Evolutionary conservation across 1,140 invertebrate species (phyloP), one percentile per base, ranked within the genome.

Genomic region (Hestina assimilis): DNA sequence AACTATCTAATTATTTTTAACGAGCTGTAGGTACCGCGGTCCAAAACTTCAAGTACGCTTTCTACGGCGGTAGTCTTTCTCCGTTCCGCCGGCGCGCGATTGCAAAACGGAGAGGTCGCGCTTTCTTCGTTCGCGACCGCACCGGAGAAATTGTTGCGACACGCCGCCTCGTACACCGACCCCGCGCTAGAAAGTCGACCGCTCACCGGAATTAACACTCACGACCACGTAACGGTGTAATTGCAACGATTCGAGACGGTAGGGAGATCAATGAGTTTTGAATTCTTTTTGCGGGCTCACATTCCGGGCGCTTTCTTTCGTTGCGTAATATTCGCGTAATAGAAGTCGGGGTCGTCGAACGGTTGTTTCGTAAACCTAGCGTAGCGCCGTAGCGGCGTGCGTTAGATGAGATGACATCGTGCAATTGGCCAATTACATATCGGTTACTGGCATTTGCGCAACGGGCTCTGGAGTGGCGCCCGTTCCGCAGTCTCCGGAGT

Each of bases 81-180:
- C 67, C 56, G 51, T 42, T 55, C 66, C 57, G 58, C 59, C 59
- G 73, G 62, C 57, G 69, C 59, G 68, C 73, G 83, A 83, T 88
- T 88, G 83, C 85, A 86, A 88, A 88, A 88, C 68, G 69, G 69
- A 61, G 81, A 80, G 82, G 82, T 85, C 80, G 85, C 85, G 83
- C 83, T 88, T 88, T 88, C 85, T 88, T 88, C 84, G 81, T 83
- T 86, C 80, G 85, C 85, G 70, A 82, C 69, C n/a, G n/a, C n/a
- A 75, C 73, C 68, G 78, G 85, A 88, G 85, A 88, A 88, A 88
- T 88, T 88, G 74, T 88, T 88, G 85, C 85, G 80, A 79, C 84
- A 87, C 78, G 66, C 63, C 67, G 78, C 70, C 65, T 75, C 79
- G 85, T 88, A 78, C 85, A 80, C 75, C 85, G 85, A 88, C 84